Percentiles rank a stretch among this genome's conserved stretches.
phyloP scores from a whole-genome alignment of 2,113 vertebrate genomes.

The Cyphomyrus plagiostoma region DNA sequence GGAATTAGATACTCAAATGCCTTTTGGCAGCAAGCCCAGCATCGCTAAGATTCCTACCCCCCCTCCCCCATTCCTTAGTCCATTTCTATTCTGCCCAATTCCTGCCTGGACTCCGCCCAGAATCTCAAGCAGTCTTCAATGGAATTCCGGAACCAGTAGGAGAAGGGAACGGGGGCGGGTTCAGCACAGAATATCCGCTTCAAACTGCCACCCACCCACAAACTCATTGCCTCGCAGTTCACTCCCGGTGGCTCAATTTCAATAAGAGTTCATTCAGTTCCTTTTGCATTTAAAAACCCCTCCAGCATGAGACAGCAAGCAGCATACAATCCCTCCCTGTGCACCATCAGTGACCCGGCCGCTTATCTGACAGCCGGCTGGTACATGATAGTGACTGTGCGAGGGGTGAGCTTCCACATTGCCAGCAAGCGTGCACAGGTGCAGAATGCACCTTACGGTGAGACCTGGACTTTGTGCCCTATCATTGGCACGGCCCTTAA shows the following conservation, averaged over 20 bases:
- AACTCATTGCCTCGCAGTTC: not conserved
- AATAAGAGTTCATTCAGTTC: not conserved
- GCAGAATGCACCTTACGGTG: not conserved
- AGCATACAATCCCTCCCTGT: not conserved
- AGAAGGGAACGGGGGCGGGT: not conserved
- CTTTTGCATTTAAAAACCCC: not conserved
- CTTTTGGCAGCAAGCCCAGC: not conserved
- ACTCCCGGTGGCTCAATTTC: not conserved
- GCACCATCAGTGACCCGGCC: not conserved
- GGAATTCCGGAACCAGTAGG: conserved; percentile 49
- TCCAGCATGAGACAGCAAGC: not conserved
- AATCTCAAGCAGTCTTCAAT: conserved; percentile 55
- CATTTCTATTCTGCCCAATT: not conserved
- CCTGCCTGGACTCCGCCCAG: conserved; percentile 36
- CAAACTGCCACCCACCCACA: not conserved
- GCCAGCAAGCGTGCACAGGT: not conserved
- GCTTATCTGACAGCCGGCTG: not conserved
- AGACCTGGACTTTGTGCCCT: not conserved
- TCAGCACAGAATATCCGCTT: not conserved
- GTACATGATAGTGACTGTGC: not conserved
- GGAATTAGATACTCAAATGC: conserved; percentile 16
- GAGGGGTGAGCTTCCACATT: not conserved
- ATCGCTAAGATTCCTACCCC: not conserved
- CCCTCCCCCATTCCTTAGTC: not conserved
- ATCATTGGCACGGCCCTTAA: not conserved